phyloP scores from a whole-genome alignment of 2,888 invertebrate genomes.

The Dione vanillae region DNA sequence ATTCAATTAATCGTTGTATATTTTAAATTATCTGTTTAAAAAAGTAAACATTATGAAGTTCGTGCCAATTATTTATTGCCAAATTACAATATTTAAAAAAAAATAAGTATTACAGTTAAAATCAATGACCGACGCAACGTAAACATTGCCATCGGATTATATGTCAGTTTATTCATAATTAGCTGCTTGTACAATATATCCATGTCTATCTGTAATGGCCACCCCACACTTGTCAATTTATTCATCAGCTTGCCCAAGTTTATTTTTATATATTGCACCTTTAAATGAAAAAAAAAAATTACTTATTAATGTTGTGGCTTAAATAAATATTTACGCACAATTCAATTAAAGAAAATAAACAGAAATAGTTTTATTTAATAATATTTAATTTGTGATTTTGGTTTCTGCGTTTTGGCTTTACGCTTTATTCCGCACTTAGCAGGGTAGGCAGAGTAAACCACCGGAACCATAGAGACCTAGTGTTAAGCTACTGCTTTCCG shows the following conservation, averaged over 20 bases:
- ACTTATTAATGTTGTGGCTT: too few relatives aligned
- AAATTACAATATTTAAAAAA: too few relatives aligned
- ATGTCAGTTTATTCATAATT: slow-evolving; percentile 18
- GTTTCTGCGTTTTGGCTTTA: too few relatives aligned
- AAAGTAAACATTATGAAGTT: not conserved
- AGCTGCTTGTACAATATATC: slow-evolving; percentile 34
- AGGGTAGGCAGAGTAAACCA: too few relatives aligned
- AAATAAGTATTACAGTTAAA: slow-evolving; percentile 18
- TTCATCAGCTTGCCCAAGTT: not conserved
- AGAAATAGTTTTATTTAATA: too few relatives aligned
- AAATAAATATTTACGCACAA: too few relatives aligned
- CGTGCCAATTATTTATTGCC: not conserved
- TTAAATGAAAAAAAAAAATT: not conserved
- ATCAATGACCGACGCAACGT: slow-evolving; percentile 24
- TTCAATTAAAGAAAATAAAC: too few relatives aligned
- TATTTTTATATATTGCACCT: slow-evolving; percentile 12
- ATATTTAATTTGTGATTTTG: too few relatives aligned
- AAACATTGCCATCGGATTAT: slow-evolving; percentile 24
- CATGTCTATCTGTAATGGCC: slow-evolving; percentile 5
- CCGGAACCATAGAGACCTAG: too few relatives aligned
- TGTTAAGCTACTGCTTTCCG: too few relatives aligned
- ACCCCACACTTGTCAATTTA: slow-evolving; percentile 17
- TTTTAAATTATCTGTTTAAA: not conserved
- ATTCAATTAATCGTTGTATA: not conserved
- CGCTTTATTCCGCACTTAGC: too few relatives aligned